Percentiles rank a stretch among this genome's conserved stretches.
Conservation (phyloP, 2,113 vertebrate genomes). For the Cisticola juncidis region DNA sequence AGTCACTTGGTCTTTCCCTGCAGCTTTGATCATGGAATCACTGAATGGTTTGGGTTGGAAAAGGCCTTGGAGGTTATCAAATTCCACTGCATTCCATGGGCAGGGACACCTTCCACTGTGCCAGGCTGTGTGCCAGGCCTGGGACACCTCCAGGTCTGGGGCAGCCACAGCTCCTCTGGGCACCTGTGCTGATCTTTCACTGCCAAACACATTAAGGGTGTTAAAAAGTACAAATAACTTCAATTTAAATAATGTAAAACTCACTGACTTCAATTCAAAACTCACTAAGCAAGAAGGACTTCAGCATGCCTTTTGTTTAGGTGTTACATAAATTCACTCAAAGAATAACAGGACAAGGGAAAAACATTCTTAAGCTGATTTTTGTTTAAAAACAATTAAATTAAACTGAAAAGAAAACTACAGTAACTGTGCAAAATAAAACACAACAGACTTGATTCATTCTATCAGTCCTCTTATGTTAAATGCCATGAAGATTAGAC, state of each 20-base stretch:
- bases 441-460: neutral
- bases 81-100: neutral
- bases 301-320: fast-evolving
- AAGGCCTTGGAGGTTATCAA: neutral
- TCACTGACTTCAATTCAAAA: neutral
- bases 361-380: neutral
- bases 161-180: neutral
- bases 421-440: neutral
- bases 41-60: neutral
- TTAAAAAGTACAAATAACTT: neutral
- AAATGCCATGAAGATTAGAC: neutral
- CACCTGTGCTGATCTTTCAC: neutral
- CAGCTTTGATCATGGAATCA: neutral
- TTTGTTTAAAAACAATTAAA: neutral
- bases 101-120: neutral
- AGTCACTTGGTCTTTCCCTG: neutral
- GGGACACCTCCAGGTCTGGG: neutral
- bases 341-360: neutral
- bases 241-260: neutral
- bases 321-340: neutral
- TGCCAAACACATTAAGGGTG: neutral
- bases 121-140: neutral
- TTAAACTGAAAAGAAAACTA: neutral
- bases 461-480: neutral
- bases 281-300: neutral